Conservation (phyloP, 1,140 invertebrate species). For the Artemia franciscana region DNA sequence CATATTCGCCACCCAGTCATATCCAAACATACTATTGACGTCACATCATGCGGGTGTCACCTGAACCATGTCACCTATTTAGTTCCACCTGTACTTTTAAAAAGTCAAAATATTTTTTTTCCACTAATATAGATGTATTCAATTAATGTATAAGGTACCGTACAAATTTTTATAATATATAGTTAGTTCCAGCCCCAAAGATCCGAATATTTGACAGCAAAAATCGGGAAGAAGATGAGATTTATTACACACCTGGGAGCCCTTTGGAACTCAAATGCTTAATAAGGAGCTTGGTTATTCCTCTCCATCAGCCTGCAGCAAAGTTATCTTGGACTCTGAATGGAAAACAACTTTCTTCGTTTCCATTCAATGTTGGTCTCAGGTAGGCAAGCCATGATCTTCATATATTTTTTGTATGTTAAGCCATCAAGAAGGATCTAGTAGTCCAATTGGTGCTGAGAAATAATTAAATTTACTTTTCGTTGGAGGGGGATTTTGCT, state of each 20-base stretch:
- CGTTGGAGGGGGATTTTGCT: neutral
- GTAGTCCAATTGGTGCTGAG: neutral
- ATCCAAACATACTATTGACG: no score
- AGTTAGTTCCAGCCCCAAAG: neutral
- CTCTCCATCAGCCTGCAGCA: neutral
- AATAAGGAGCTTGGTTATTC: neutral
- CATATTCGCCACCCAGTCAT: no score
- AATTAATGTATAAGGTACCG: no score
- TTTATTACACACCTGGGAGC: neutral
- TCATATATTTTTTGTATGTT: neutral
- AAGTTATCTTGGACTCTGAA: neutral
- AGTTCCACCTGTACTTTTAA: no score
- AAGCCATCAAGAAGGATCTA: neutral
- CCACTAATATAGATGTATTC: no score
- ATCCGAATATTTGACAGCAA: neutral
- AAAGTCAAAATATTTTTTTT: no score
- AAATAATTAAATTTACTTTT: neutral
- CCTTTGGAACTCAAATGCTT: neutral
- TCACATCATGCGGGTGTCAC: no score
- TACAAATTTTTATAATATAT: neutral
- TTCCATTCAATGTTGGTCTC: neutral
- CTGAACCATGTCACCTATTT: no score
- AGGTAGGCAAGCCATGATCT: neutral
- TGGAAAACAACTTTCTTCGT: neutral
- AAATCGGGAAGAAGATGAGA: neutral